These are phyloP conservation scores for Anisognathus igniventris DNA, from an alignment of 2,797 vertebrate species.

Conservation along the genomic window DNA sequence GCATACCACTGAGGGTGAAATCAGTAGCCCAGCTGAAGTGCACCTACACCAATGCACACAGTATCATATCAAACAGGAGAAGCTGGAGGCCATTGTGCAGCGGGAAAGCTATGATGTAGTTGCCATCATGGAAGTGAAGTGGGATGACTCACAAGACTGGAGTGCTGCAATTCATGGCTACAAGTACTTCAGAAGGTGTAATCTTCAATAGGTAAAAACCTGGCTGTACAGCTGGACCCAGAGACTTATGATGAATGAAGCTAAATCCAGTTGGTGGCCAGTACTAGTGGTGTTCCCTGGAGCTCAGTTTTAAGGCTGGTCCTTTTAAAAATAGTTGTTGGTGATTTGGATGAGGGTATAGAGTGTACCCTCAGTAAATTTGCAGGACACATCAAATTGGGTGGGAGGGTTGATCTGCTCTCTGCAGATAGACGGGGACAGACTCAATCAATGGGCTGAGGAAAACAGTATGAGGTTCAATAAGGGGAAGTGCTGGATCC, in stretches of 20 bases:
- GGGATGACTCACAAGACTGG: not conserved
- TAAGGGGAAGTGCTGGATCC: not conserved
- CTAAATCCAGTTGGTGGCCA: not conserved
- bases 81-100: not conserved
- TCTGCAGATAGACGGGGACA: not conserved
- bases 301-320: not conserved
- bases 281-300: no score
- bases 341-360: not conserved
- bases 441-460: not conserved
- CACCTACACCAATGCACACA: not conserved
- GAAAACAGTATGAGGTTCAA: not conserved
- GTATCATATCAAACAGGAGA: not conserved
- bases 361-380: not conserved
- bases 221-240: not conserved
- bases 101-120: not conserved
- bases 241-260: not conserved
- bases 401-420: not conserved
- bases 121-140: not conserved
- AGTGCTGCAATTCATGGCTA: not conserved
- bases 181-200: not conserved
- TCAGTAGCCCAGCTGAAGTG: not conserved
- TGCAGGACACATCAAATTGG: not conserved
- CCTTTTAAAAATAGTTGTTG: not conserved
- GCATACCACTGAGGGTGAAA: not conserved
- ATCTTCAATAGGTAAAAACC: not conserved